A percentile compares a stretch with the other conserved stretches of the same genome.
Conservation (phyloP, 2,797 vertebrate species). For the Mormyrus proboscirostris region DNA sequence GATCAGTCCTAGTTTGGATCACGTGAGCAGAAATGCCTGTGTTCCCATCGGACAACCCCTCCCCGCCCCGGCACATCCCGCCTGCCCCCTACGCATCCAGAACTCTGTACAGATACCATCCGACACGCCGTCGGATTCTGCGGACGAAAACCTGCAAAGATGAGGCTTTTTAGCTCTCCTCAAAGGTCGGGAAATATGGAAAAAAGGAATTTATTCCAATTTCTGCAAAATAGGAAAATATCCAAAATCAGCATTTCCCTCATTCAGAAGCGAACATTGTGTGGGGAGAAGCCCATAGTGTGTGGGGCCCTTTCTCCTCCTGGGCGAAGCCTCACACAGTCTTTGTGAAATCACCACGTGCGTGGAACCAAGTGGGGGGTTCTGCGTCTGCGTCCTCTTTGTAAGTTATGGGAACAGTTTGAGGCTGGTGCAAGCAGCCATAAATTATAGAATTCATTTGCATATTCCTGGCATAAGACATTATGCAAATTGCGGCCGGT, state of each 20-base stretch:
- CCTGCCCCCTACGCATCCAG: neutral
- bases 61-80: neutral
- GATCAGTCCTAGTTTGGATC: neutral
- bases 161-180: slow-evolving; percentile 29
- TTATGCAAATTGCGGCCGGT: slow-evolving; percentile 88
- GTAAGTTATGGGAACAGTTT: slow-evolving; percentile 87
- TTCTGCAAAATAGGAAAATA: neutral
- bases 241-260: slow-evolving; percentile 30
- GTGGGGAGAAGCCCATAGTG: slow-evolving; percentile 18
- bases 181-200: neutral
- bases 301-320: neutral
- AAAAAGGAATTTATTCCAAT: neutral
- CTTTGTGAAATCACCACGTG: neutral
- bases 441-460: slow-evolving; percentile 96
- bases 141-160: neutral
- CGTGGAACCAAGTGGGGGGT: slow-evolving; percentile 47
- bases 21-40: neutral
- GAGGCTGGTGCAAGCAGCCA: slow-evolving; percentile 83
- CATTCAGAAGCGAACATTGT: slow-evolving; percentile 56
- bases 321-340: slow-evolving; percentile 26
- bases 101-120: neutral
- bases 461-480: slow-evolving; percentile 90
- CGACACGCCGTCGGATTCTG: neutral
- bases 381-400: slow-evolving; percentile 53
- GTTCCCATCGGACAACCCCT: neutral